Evolutionary conservation across 2,113 vertebrate species (phyloP), one percentile per base, ranked within the genome.

Genomic region (Zeus faber): DNA sequence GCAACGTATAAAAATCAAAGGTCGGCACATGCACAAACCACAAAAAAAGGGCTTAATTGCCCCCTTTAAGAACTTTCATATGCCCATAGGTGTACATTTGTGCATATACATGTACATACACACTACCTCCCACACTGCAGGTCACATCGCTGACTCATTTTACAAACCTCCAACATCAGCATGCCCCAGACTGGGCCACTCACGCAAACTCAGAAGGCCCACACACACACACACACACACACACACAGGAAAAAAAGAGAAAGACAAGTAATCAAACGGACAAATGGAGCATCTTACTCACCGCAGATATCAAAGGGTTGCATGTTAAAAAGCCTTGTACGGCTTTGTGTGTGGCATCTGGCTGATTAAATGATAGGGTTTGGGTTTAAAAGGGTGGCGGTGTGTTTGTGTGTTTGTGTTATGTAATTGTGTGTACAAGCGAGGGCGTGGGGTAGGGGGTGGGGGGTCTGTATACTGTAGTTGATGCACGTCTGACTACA

Each of bases 81-180:
- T 8, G 16, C 11, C 11, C 6, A 17, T 23, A 26, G 24, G 14
- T 26, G 24, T 27, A 6, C 9, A 6, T 24, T 41, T 18, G 16
- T 29, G 27, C 27, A 29, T 29, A 29, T 14, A 43, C 57, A 31
- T 45, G 29, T 26, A 44, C 35, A 59, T 10, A 39, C 17, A 51
- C 31, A 22, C n/a, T 7, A 17, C 21, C 44, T 64, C 13, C 21
- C 54, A 5, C 18, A 58, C 33, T 1, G 35, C 45, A 58, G 23
- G 43, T 56, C 48, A 47, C 40, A 50, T 18, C n/a, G 31, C 52
- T 73, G 58, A 76, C 54, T 79, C 56, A 76, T 60, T 52, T 50
- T 29, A 1, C 48, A 54, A 27, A 52, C 27, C 9, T 0, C 20
- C 22, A 9, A 17, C 50, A 14, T n/a, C 14, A 4, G 26, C 13